Evolutionary conservation across 2,888 invertebrate species (phyloP), one percentile per base, ranked within the genome.

Genomic region (Busseola fusca): DNA sequence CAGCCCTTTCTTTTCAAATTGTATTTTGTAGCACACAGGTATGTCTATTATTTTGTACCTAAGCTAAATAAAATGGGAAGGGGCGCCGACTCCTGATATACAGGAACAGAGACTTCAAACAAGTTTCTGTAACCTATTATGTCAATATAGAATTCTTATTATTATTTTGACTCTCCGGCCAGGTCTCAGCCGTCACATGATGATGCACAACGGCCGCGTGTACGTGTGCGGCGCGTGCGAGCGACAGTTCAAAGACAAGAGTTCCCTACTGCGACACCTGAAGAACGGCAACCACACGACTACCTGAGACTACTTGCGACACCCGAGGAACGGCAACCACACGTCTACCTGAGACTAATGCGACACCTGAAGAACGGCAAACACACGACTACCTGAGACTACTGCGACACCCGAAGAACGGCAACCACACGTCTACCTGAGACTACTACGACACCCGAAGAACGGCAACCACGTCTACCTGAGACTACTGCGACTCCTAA

Each of bases 161-260:
- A n/a, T 57, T 18, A 10, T 56, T 27, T 16, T 2, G 18, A 12
- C 30, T 21, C 9, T 21, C 30, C 16, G n/a, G n/a, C 5, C 84
- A 91, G 91, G 91, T 37, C 84, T 91, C n/a, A 89, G 88, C 37
- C 90, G 91, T 0, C 91, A 91, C 87, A 88, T 89, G 89, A 66
- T 84, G 81, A 82, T 78, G 72, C 91, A 91, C 87, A 71, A 68
- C 64, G 91, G 91, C 0, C 87, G 87, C 9, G 76, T 85, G 80
- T 90, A 81, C 86, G 67, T 69, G 71, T 91, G 91, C 78, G 81
- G 81, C 40, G 72, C 66, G 5, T 98, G 98, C 88, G 96, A 96
- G 69, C 97, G 97, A 59, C 94, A 96, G 14, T 98, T 98, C 90
- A 96, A 96, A 21, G 98, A 98, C 94, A 97, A 97, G 86, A 97